Evolutionary conservation across 2,113 vertebrate genomes (phyloP), one percentile per base, ranked within the genome.

Genomic region (Neogobius melanostomus): DNA sequence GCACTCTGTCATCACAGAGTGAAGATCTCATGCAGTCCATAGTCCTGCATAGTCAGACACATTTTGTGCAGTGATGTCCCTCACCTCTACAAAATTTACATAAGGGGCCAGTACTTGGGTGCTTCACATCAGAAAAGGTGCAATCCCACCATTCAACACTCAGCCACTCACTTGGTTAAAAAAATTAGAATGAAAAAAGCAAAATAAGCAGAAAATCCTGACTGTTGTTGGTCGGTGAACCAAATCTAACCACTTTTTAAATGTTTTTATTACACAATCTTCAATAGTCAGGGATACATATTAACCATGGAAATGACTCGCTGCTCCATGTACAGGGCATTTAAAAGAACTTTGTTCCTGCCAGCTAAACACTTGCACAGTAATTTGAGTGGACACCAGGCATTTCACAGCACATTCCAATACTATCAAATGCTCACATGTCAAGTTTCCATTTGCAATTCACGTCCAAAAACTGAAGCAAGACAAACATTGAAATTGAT

Each of bases 1-100:
- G 63, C 88, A 89, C 76, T 85, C 84, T 65, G 54, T 72, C 63
- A 72, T 48, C 59, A 61, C 54, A 81, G 68, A 82, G 82, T 79
- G 76, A 82, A 89, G 87, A 90, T 75, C 83, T 71, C 89, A 80
- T 77, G 79, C 79, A 62, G 76, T 79, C 79, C 79, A 14, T 80
- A 76, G 60, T 48, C 69, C 61, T 69, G 78, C 74, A 80, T 88
- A 89, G 70, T 76, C 78, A 72, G 75, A 69, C 77, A 74, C 72
- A 82, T 84, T 76, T 66, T 72, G 72, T 71, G 86, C 71, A 77
- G 75, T 74, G 69, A 75, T 77, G 73, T 70, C n/a, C 72, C 68
- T 59, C 77, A 77, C 48, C 14, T 78, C 54, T 61, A 16, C 56
- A 44, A 36, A 62, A 61, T 77, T 64, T 78, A 74, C 75, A 64